These are phyloP conservation scores for Acinonyx jubatus DNA, from an alignment of 2,113 vertebrate genomes.

Conservation along the genomic window DNA sequence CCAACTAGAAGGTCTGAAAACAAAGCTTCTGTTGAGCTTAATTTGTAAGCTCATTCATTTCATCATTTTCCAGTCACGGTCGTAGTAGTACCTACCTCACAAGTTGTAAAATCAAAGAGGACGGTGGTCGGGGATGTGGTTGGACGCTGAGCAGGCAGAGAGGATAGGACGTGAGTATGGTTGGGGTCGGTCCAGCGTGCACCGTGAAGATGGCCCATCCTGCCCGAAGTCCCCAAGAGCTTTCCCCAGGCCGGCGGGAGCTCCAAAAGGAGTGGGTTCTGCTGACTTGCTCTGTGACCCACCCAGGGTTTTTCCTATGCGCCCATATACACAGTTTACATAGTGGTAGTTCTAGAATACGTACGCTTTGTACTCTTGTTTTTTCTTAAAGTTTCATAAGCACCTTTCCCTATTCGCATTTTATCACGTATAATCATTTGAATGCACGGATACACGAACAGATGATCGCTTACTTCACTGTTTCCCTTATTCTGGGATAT, in stretches of 20 bases:
- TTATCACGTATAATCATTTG: not conserved
- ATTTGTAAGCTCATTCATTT: not conserved
- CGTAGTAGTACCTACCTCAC: slow-evolving; percentile 18
- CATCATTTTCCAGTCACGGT: not conserved
- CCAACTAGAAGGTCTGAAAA: not conserved
- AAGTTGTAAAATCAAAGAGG: not conserved
- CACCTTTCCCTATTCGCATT: not conserved
- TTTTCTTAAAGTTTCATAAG: not conserved
- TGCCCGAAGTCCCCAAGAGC: not conserved
- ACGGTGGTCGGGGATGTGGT: not conserved
- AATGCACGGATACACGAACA: not conserved
- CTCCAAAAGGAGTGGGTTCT: not conserved
- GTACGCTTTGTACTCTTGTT: not conserved
- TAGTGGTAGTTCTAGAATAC: not conserved
- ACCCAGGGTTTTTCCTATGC: not conserved
- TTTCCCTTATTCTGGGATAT: not conserved
- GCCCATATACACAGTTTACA: not conserved
- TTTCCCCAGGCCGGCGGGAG: not conserved
- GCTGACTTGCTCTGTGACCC: not conserved
- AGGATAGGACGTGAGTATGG: too few species aligned
- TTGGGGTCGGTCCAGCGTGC: too few species aligned
- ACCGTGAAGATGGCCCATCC: not conserved
- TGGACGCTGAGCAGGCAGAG: not conserved
- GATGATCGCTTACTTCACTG: not conserved
- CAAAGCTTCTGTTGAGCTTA: not conserved